Evolutionary conservation across 1,140 invertebrate genomes (phyloP), one percentile per base, ranked within the genome.

Genomic region (Drosophila guanche): DNA sequence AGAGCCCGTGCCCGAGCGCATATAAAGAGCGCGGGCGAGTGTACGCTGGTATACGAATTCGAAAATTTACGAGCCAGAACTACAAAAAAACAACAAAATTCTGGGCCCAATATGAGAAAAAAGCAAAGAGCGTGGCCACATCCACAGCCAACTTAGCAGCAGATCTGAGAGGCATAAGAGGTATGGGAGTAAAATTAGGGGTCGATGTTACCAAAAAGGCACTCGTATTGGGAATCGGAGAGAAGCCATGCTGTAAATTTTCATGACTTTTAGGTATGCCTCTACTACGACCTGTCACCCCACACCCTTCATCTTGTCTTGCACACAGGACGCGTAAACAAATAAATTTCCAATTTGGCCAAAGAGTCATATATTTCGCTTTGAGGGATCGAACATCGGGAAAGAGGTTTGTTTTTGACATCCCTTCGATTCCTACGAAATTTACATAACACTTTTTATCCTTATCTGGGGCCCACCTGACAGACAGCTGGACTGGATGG

Each of bases 321-420:
- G 10, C 33, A 37, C 57, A 48, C 70, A 61, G 76, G 55, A 76
- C 70, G 83, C 75, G 78, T 88, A 88, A 88, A 88, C 78, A 88
- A 88, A 88, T 88, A 88, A 88, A 88, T 88, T 89, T 88, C 79
- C 83, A 88, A 88, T 88, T 88, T 88, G 84, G 59, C 63, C 78
- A 79, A 56, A 74, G 69, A 88, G 78, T 83, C 83, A 86, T 86
- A 86, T 86, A 86, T 88, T 79, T 83, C 66, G 66, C 67, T 68
- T 69, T 53, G 57, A 47, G 56, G 56, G 68, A 71, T 50, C 61
- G 62, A 66, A 56, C 27, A 33, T 14, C 27, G 25, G 23, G 29
- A 50, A 78, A 55, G 71, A 76, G 66, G 71, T 78, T 71, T 76
- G 72, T 60, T 76, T 76, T 75, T 78, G 66, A 76, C 72, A 72